Conservation (phyloP, 2,888 invertebrate genomes). For the Escarpia spicata region DNA sequence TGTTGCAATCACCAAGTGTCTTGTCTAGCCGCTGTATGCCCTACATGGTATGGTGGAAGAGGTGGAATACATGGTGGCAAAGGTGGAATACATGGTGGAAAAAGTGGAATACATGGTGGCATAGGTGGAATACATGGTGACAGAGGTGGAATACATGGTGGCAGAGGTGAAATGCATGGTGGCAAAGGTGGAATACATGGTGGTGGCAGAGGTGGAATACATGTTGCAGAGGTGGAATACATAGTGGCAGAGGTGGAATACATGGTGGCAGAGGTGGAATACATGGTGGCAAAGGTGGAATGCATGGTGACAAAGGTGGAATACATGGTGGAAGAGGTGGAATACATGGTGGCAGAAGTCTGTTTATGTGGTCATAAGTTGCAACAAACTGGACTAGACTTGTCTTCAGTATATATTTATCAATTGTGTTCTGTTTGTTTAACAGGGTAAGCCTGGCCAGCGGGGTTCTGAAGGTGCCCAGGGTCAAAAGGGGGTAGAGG, state of each 20-base stretch:
- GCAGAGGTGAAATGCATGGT: not conserved
- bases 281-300: not conserved
- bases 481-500: not conserved
- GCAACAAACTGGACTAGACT: not conserved
- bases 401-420: not conserved
- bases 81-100: too few relatives aligned
- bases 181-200: not conserved
- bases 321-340: not conserved
- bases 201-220: not conserved
- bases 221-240: not conserved
- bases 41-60: too few relatives aligned
- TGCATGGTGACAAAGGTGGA: not conserved
- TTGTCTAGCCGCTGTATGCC: too few relatives aligned
- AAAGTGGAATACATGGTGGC: not conserved
- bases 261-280: not conserved
- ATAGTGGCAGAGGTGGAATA: not conserved
- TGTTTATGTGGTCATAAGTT: not conserved
- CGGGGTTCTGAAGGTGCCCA: not conserved
- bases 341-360: not conserved
- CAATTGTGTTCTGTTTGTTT: not conserved
- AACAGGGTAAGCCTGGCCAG: not conserved
- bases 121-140: not conserved
- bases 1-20: too few relatives aligned
- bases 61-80: too few relatives aligned
- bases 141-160: not conserved